Base-by-base conservation (phyloP, 1,140 invertebrate genomes). In the Oppia nitens region DNA sequence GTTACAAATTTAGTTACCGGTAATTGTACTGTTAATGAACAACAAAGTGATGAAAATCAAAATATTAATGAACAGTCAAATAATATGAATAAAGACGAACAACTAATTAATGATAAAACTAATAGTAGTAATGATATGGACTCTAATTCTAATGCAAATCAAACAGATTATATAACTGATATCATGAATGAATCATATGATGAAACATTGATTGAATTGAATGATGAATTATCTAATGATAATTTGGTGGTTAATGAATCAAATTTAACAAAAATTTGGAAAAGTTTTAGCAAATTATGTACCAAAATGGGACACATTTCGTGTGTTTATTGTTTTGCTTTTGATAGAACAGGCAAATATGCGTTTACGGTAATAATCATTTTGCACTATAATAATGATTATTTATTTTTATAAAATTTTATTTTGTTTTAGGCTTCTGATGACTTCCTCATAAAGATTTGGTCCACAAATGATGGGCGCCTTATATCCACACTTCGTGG, bases 381-480 rank as follows among this genome's bases (percentile, higher is more conserved):
- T 24, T 55, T 47, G 45, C 21, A 17, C 40, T 17, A 48, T 40
- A 4, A 26, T 3, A 20, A 20, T 50, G 20, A 2, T 52, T 4
- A 50, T 32, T 26, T 20, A 47, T 60, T 52, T 14, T 51, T 2
- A 4, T 2, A 60, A 45, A 55, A 52, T 25, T 63, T 29, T 53
- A 21, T 48, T 56, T 49, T 63, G 57, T 28, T 70, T 20, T 64
- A 86, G 82, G 95, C 94, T 58, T 92, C 94, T 45, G 95, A 99
- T 76, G 95, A 99, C 75, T 74, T 88, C 58, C 76, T 99, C 6
- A 84, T 98, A 11, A 98, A 99, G 79, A 77, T 96, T 47, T 98
- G 94, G 94, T 87, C 85, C 68, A 82, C 84, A 2, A 68, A 77
- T 20, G 87, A 87, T 72, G 91, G 92, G 1, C 79, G 92, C 24